Evolutionary conservation across 2,888 invertebrate genomes (phyloP).

Genomic region (Minunthozetes semirufus): DNA sequence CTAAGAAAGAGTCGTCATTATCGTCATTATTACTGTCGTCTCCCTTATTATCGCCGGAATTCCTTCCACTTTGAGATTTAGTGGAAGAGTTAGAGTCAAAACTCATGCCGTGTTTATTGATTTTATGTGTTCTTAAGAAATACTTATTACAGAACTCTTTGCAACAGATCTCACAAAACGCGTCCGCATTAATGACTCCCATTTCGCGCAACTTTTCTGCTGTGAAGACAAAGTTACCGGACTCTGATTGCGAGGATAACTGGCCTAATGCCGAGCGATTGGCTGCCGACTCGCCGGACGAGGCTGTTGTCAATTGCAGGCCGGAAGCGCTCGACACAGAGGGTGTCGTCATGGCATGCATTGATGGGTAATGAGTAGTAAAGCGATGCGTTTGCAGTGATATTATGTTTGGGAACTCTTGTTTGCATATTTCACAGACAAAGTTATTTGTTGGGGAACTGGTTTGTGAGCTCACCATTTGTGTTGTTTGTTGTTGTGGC

Average conservation of each 20-base stretch:
- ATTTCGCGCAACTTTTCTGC: slow-evolving; percentile 66
- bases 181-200: slow-evolving; percentile 59
- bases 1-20: slow-evolving; percentile 31
- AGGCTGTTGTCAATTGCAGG: slow-evolving; percentile 25
- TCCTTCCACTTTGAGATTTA: slow-evolving; percentile 21
- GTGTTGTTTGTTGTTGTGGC: background rate
- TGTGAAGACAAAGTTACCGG: slow-evolving; percentile 52
- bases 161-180: slow-evolving; percentile 53
- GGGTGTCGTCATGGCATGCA: slow-evolving; percentile 18
- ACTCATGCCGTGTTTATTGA: slow-evolving; percentile 51
- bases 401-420: slow-evolving; percentile 31
- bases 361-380: slow-evolving; percentile 26
- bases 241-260: slow-evolving; percentile 10
- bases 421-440: slow-evolving; percentile 36
- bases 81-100: slow-evolving; percentile 17
- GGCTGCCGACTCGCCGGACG: slow-evolving; percentile 16
- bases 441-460: slow-evolving; percentile 30
- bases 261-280: background rate
- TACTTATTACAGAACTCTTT: slow-evolving; percentile 54
- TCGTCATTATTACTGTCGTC: slow-evolving; percentile 34
- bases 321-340: slow-evolving; percentile 5
- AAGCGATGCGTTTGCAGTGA: slow-evolving; percentile 35
- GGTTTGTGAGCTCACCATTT: slow-evolving; percentile 31
- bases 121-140: slow-evolving; percentile 53
- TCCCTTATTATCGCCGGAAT: slow-evolving; percentile 9